These are phyloP conservation scores for Ahaetulla prasina DNA, from an alignment of 2,113 vertebrate genomes.

Conservation along the genomic window DNA sequence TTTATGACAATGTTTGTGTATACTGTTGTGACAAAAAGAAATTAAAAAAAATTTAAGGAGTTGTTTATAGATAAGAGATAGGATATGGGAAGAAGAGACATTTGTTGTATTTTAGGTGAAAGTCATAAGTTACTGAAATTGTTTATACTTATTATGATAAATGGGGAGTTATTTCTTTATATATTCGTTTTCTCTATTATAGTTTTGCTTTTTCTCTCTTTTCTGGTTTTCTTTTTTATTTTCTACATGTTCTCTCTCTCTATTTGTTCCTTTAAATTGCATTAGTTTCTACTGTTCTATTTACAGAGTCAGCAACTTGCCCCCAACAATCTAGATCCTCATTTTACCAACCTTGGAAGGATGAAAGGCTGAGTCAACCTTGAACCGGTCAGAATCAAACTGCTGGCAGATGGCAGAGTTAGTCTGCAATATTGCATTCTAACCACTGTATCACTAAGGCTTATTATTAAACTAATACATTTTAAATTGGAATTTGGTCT, in stretches of 20 bases:
- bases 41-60: too few species aligned
- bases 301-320: background rate
- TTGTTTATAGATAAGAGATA: background rate
- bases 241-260: background rate
- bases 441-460: background rate
- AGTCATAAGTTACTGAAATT: background rate
- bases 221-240: background rate
- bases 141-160: background rate
- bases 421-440: background rate
- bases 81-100: background rate
- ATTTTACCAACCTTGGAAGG: background rate
- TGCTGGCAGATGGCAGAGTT: background rate
- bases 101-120: background rate
- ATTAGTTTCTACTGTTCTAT: background rate
- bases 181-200: background rate
- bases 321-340: background rate
- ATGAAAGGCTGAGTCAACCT: background rate
- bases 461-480: background rate
- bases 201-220: background rate
- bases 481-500: background rate
- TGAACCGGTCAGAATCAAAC: background rate
- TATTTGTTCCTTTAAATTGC: background rate
- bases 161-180: background rate
- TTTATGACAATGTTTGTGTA: too few species aligned
- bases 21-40: too few species aligned